Conservation (phyloP, 2,113 vertebrate genomes). For the Pollachius pollachius region DNA sequence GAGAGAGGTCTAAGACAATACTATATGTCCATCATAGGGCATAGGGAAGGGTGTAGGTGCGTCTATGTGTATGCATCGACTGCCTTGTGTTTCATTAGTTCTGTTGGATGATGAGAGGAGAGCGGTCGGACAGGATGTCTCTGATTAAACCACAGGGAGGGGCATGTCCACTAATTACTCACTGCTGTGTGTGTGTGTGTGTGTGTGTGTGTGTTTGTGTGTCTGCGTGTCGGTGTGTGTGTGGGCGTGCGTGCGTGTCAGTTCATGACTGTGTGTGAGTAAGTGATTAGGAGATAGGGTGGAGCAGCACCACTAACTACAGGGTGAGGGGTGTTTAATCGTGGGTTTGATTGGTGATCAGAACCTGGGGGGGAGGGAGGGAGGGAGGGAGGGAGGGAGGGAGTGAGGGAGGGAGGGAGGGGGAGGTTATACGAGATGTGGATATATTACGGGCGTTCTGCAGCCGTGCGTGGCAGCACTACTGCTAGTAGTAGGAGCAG, state of each 20-base stretch:
- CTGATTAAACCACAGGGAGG: slow-evolving; percentile 34
- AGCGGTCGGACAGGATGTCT: slow-evolving; percentile 19
- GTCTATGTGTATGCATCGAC: neutral
- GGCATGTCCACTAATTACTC: slow-evolving; percentile 30
- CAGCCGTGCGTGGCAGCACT: neutral
- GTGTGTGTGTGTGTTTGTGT: neutral
- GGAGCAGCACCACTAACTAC: neutral
- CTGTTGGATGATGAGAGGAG: slow-evolving; percentile 26
- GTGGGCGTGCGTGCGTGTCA: slow-evolving; percentile 13
- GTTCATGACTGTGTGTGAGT: slow-evolving; percentile 15
- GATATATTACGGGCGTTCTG: neutral
- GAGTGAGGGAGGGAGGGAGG: neutral
- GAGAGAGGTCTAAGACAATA: neutral
- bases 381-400: neutral
- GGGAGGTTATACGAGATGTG: neutral
- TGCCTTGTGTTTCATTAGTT: slow-evolving; percentile 25
- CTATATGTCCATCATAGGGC: too few relatives aligned
- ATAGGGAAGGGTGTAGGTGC: neutral
- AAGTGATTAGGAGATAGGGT: neutral
- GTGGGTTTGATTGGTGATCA: slow-evolving; percentile 4
- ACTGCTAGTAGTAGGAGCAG: too few relatives aligned
- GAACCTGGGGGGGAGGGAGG: neutral
- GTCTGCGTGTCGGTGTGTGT: neutral
- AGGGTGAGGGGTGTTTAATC: slow-evolving; percentile 7
- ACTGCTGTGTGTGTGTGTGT: neutral